Evolutionary conservation across 2,797 vertebrate genomes (phyloP).

Genomic region (Coranthus polyacanthus): DNA sequence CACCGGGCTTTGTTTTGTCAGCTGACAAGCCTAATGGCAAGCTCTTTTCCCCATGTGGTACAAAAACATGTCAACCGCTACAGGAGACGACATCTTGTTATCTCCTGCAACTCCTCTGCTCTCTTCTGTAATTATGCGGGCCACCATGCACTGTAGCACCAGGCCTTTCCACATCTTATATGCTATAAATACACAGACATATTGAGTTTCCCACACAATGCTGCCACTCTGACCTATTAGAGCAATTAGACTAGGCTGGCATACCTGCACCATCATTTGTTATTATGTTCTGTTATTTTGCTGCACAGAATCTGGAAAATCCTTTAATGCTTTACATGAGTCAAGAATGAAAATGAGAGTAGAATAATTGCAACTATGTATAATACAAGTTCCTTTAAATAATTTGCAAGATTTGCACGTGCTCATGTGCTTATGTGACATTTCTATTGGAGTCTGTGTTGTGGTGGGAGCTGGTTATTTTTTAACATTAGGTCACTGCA

Average conservation of each 20-base stretch:
- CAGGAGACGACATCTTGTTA: slow-evolving; percentile 64
- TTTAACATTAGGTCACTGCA: too few species aligned
- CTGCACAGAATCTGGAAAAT: too few species aligned
- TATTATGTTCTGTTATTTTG: too few species aligned
- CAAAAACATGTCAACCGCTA: slow-evolving; percentile 60
- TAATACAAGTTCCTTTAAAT: too few species aligned
- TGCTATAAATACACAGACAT: slow-evolving; percentile 19
- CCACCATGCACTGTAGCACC: slow-evolving; percentile 35
- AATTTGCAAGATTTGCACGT: too few species aligned
- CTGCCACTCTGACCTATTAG: slow-evolving; percentile 35
- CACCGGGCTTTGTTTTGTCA: slow-evolving; percentile 58
- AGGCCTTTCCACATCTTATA: slow-evolving; percentile 23
- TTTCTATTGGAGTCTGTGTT: too few species aligned
- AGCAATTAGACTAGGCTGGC: slow-evolving; percentile 35
- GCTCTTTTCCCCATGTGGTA: slow-evolving; percentile 38
- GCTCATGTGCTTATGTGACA: too few species aligned
- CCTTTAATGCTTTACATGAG: too few species aligned
- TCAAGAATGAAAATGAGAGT: too few species aligned
- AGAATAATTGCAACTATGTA: too few species aligned
- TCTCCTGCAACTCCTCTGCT: slow-evolving; percentile 41
- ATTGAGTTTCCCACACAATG: slow-evolving; percentile 25
- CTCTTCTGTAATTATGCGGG: slow-evolving; percentile 60
- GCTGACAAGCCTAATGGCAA: slow-evolving; percentile 60
- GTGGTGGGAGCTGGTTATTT: too few species aligned
- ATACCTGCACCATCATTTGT: background rate